Evolutionary conservation across 2,888 invertebrate genomes (phyloP).

Genomic region (Bombylius major): DNA sequence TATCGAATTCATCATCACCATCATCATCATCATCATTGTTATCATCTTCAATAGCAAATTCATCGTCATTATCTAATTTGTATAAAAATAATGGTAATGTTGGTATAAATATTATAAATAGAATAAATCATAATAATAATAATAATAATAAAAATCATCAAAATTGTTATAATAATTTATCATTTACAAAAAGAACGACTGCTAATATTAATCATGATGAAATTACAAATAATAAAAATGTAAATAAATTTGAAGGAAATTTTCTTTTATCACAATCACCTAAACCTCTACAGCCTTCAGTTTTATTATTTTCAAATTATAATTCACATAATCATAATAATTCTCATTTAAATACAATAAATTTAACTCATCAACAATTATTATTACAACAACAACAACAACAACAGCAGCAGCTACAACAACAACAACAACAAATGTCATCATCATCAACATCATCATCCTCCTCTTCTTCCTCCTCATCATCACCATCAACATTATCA

Average conservation of each 20-base stretch:
- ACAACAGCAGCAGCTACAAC: neutral
- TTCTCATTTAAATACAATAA: neutral
- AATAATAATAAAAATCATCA: neutral
- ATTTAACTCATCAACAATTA: conserved; percentile 2
- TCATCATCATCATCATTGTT: neutral
- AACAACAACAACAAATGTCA: too few relatives aligned
- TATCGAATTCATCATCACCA: neutral
- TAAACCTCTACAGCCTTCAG: conserved; percentile 30
- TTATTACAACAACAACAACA: conserved; percentile 2
- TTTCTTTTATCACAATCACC: conserved; percentile 16
- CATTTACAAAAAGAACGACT: conserved; percentile 3
- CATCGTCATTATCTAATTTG: neutral
- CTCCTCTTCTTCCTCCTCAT: too few relatives aligned
- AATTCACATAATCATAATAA: too few relatives aligned
- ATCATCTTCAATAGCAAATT: neutral
- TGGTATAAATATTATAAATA: too few relatives aligned
- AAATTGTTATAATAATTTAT: conserved; percentile 8
- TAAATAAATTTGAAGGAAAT: conserved; percentile 16
- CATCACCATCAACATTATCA: too few relatives aligned
- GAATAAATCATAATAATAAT: neutral
- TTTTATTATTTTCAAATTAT: conserved; percentile 32
- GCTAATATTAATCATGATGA: conserved; percentile 1
- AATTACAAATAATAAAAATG: neutral
- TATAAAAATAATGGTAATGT: neutral
- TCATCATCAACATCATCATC: too few relatives aligned